Evolutionary conservation across 2,888 invertebrate species (phyloP).

Genomic region (Leuctra nigra): DNA sequence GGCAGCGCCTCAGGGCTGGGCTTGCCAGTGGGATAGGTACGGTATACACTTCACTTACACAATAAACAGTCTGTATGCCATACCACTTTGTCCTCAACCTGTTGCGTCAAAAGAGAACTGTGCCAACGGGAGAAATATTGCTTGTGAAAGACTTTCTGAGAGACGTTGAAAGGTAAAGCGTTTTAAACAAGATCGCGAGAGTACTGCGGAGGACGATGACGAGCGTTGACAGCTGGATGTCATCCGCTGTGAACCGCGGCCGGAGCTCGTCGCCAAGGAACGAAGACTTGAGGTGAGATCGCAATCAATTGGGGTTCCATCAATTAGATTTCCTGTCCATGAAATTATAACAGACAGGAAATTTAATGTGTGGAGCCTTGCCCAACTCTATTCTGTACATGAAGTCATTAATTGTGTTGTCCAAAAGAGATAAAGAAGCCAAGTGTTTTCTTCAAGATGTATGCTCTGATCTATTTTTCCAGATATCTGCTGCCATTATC

Average conservation of each 20-base stretch:
- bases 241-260: neutral
- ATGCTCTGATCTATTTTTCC: conserved; percentile 27
- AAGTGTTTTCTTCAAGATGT: conserved; percentile 25
- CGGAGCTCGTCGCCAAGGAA: neutral
- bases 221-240: neutral
- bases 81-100: too few species aligned
- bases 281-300: neutral
- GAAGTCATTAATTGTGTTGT: too few species aligned
- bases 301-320: too few species aligned
- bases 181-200: neutral
- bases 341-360: too few species aligned
- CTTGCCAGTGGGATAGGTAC: conserved; percentile 70
- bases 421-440: too few species aligned
- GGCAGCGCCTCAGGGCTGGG: conserved; percentile 60
- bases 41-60: conserved; percentile 35
- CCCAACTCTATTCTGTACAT: too few species aligned
- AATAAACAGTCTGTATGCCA: neutral
- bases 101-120: too few species aligned
- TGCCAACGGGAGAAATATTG: neutral
- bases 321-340: too few species aligned
- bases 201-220: neutral
- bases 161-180: neutral
- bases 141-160: neutral
- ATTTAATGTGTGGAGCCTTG: too few species aligned
- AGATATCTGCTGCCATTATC: too few species aligned